Base-by-base conservation (phyloP, 2,113 vertebrate species). In the Motacilla alba region DNA sequence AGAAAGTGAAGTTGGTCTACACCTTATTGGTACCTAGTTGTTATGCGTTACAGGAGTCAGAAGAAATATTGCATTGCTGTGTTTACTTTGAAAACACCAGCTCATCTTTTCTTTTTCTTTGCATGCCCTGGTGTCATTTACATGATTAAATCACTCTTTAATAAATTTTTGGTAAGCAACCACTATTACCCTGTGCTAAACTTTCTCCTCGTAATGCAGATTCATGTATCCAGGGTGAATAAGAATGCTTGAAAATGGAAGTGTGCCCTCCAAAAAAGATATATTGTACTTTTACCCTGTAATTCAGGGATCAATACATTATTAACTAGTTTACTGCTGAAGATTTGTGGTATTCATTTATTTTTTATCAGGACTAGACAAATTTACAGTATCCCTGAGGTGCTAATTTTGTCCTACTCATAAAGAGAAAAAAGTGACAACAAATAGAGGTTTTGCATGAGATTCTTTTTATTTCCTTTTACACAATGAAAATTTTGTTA, bases 281-380 rank as follows among this genome's bases (percentile, higher is more conserved):
- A 59, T 37, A 77, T 74, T 77, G 15, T 23, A 52, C n/a, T 90
- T 90, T 68, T 78, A 60, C 28, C 27, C 28, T 41, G 75, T 76
- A 73, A 41, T 90, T 86, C 76, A 39, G 33, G 49, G 64, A 93
- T 90, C 80, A 84, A 94, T 94, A 83, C 26, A 84, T 96, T 93
- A 90, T 95, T 94, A 89, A 94, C 44, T 37, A 93, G 47, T 93
- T 92, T 93, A 53, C 76, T 75, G 53, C 73, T 72, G 64, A 92
- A 93, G 90, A 92, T 93, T 94, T 93, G 66, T 92, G 41, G 28
- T 23, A 39, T 84, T 93, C 64, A 95, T 94, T 90, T 92, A 69
- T 77, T 89, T 94, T 96, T 84, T 37, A 64, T 79, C 69, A 56
- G 31, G n/a, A 31, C 33, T 58, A 86, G 53, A 84, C 11, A 90